These are phyloP conservation scores for Rattus norvegicus DNA, from an alignment of 2,113 vertebrate genomes.

Conservation along the genomic window GRCr8 NC_086020.1:82877001-82877500, in stretches of 20 bases:
- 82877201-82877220: not conserved
- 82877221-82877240: not conserved
- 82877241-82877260: conserved; percentile 20
- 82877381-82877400: not conserved
- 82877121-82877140: not conserved
- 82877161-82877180: conserved; percentile 79
- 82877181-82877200: conserved; percentile 88
- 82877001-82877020: not conserved
- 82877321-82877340: not conserved
- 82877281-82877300: not conserved
- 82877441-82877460: not conserved
- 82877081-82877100: not conserved
- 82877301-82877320: not conserved
- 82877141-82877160: not conserved
- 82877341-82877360: not conserved
- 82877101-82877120: not conserved
- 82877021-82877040: not conserved
- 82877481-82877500: not conserved
- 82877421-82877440: not conserved
- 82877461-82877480: not conserved
- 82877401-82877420: not conserved
- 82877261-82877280: conserved; percentile 55
- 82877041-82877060: not conserved
- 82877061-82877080: not conserved
- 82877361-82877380: not conserved